Conservation (phyloP, 1,140 invertebrate genomes). For the Dolichoris vasculosae region DNA sequence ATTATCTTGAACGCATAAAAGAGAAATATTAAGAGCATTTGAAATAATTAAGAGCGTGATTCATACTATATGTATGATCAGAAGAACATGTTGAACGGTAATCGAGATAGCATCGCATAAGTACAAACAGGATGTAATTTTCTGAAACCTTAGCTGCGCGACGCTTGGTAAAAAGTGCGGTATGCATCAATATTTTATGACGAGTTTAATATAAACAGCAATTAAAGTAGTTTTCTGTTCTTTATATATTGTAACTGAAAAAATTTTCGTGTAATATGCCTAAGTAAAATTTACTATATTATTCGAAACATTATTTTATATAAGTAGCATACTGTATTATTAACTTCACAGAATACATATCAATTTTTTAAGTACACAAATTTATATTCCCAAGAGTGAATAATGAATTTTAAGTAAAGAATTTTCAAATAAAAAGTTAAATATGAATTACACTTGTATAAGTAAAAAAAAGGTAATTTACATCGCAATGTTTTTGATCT, state of each 20-base stretch:
- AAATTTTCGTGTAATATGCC: background rate
- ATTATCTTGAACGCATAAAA: slow-evolving; percentile 5
- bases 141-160: slow-evolving; percentile 29
- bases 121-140: slow-evolving; percentile 50
- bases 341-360: too few relatives aligned
- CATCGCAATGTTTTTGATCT: too few relatives aligned
- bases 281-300: background rate
- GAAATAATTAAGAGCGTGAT: slow-evolving; percentile 47
- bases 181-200: slow-evolving; percentile 42
- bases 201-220: slow-evolving; percentile 22
- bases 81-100: slow-evolving; percentile 28
- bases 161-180: slow-evolving; percentile 26
- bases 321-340: background rate
- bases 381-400: background rate
- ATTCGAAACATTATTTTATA: background rate
- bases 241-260: background rate
- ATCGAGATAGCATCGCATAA: slow-evolving; percentile 30
- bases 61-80: slow-evolving; percentile 22
- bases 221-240: slow-evolving; percentile 31
- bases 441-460: too few relatives aligned
- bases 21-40: slow-evolving; percentile 24
- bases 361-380: background rate
- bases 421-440: too few relatives aligned
- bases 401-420: too few relatives aligned
- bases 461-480: too few relatives aligned